Conservation (phyloP, 2,797 vertebrate genomes). For the Lacerta viridis region DNA sequence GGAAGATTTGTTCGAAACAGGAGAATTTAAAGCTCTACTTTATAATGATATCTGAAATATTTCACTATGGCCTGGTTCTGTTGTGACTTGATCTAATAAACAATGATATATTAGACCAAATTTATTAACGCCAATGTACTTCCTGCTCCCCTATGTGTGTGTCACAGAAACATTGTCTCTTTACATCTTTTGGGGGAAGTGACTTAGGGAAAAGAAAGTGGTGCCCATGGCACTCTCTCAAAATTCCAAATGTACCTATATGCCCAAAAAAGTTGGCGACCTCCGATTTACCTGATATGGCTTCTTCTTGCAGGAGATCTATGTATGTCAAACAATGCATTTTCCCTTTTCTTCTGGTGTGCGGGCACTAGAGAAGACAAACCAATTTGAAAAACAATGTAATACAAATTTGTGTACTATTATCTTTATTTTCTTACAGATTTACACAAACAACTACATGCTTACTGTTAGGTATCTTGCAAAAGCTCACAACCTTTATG, state of each 20-base stretch:
- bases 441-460: not conserved
- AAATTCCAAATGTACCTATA: no score
- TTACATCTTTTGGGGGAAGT: no score
- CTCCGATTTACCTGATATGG: conserved; percentile 91
- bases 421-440: not conserved
- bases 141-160: not conserved
- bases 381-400: conserved; percentile 33
- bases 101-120: no score
- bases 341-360: conserved; percentile 97
- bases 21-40: not conserved
- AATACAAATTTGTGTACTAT: not conserved
- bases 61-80: not conserved
- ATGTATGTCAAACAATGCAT: conserved; percentile 96
- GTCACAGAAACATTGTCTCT: no score
- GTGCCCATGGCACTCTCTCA: no score
- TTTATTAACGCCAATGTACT: not conserved
- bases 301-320: conserved; percentile 98
- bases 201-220: no score
- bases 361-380: conserved; percentile 88
- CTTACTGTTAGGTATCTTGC: not conserved
- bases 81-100: not conserved
- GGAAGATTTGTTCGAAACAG: not conserved
- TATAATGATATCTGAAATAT: not conserved
- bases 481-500: not conserved
- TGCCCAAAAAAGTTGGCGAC: no score